These are phyloP conservation scores for Acholoe squamosa DNA, from an alignment of 2,888 invertebrate species.

Conservation along the genomic window DNA sequence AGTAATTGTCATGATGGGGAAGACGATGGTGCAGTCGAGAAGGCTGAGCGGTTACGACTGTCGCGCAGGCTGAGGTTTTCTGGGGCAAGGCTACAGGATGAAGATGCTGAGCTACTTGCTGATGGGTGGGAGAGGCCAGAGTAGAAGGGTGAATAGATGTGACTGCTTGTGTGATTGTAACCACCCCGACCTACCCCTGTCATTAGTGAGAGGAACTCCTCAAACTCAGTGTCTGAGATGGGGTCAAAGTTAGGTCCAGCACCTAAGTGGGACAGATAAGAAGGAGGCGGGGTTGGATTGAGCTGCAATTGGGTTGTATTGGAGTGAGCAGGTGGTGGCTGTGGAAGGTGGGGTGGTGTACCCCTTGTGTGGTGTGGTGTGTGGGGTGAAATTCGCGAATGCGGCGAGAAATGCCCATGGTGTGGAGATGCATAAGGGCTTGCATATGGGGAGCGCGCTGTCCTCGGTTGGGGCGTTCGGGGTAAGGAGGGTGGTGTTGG, in stretches of 20 bases:
- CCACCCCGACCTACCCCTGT: constrained; percentile 43
- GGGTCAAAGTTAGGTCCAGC: neutral
- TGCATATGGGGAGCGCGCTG: constrained; percentile 52
- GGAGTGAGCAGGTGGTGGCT: constrained; percentile 62
- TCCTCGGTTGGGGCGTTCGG: constrained; percentile 29
- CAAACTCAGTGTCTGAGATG: constrained; percentile 57
- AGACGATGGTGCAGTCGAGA: neutral
- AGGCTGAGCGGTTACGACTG: neutral
- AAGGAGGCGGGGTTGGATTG: constrained; percentile 62
- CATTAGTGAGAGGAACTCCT: constrained; percentile 62
- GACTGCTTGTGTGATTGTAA: neutral
- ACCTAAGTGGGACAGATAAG: constrained; percentile 53
- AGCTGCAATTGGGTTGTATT: constrained; percentile 52
- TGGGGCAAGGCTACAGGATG: constrained; percentile 35
- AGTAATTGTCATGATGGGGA: constrained; percentile 61
- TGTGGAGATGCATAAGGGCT: constrained; percentile 47
- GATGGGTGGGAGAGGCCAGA: neutral
- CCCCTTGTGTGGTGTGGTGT: neutral
- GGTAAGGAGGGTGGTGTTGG: constrained; percentile 34
- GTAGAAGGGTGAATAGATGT: constrained; percentile 39
- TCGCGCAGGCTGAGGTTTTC: constrained; percentile 62
- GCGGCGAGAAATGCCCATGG: constrained; percentile 37
- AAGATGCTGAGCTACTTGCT: constrained; percentile 39
- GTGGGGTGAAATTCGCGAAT: constrained; percentile 28
- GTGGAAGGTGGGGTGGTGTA: constrained; percentile 37